phyloP scores from a whole-genome alignment of 2,888 invertebrate species.

The Incurvaria masculella region DNA sequence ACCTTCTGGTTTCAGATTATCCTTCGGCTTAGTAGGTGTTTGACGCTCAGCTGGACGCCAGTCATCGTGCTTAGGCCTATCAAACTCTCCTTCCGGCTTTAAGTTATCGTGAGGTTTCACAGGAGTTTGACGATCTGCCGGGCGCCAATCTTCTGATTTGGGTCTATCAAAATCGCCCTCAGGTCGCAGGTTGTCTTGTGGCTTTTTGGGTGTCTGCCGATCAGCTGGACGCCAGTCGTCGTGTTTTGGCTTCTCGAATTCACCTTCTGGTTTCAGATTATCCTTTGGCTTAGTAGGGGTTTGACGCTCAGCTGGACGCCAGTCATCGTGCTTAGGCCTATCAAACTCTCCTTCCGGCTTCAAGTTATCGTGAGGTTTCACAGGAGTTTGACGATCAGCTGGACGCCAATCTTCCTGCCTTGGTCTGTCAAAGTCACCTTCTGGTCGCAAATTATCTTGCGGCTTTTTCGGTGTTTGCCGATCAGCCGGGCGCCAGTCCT shows the following conservation, averaged over 20 bases:
- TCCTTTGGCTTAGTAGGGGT: conserved; percentile 20
- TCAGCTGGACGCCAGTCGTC: conserved; percentile 28
- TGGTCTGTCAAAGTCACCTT: conserved; percentile 35
- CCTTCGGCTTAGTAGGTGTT: conserved; percentile 27
- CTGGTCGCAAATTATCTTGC: conserved; percentile 32
- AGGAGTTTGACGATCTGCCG: conserved; percentile 33
- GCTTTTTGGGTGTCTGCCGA: conserved; percentile 30
- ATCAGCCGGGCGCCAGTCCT: conserved; percentile 24
- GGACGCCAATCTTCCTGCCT: conserved; percentile 21
- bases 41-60: conserved; percentile 39
- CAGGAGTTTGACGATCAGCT: conserved; percentile 30
- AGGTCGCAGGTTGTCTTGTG: conserved; percentile 32
- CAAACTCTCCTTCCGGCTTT: conserved; percentile 51
- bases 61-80: conserved; percentile 25
- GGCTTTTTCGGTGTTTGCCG: conserved; percentile 8
- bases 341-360: conserved; percentile 55
- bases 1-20: conserved; percentile 38
- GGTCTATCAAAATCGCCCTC: conserved; percentile 35
- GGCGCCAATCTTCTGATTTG: conserved; percentile 28
- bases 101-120: conserved; percentile 46
- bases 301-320: conserved; percentile 28
- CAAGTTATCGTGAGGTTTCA: conserved; percentile 43
- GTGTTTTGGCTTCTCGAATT: conserved; percentile 44
- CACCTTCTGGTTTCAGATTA: conserved; percentile 57
- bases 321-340: conserved; percentile 28